A percentile compares a stretch with the other conserved stretches of the same genome.
Conservation (phyloP, 1,140 invertebrate genomes). For the Dendroctonus ponderosae region DNA sequence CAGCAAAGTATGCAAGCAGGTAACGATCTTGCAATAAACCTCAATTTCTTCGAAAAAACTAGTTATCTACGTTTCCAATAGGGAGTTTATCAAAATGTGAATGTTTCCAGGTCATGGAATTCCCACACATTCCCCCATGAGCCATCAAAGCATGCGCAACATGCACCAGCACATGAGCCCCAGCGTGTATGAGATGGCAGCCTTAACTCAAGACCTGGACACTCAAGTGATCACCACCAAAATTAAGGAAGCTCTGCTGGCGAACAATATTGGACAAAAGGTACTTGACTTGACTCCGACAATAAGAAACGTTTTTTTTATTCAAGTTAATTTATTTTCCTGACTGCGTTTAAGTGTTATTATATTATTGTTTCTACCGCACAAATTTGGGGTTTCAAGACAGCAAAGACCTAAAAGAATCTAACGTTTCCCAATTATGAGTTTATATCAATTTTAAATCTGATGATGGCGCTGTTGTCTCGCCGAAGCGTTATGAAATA, state of each 20-base stretch:
- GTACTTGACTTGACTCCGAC: constrained; percentile 46
- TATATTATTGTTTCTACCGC: too few species aligned
- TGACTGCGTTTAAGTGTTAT: too few species aligned
- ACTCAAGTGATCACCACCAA: constrained; percentile 95
- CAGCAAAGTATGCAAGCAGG: constrained; percentile 53
- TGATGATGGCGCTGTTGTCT: too few species aligned
- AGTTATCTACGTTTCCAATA: background rate
- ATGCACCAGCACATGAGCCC: constrained; percentile 80
- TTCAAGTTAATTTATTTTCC: too few species aligned
- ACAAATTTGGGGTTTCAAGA: too few species aligned
- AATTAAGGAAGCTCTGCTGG: constrained; percentile 93
- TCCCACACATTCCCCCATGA: constrained; percentile 58
- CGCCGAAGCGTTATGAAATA: too few species aligned
- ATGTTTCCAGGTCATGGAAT: constrained; percentile 45
- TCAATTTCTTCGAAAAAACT: background rate
- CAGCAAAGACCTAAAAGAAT: too few species aligned
- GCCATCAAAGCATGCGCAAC: constrained; percentile 63
- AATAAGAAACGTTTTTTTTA: too few species aligned
- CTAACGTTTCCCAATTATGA: too few species aligned
- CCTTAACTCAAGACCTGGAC: constrained; percentile 92
- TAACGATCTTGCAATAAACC: constrained; percentile 14
- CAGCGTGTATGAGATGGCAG: constrained; percentile 94
- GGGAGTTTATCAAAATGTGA: too few species aligned
- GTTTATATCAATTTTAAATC: too few species aligned
- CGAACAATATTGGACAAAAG: constrained; percentile 98